Evolutionary conservation across 2,888 invertebrate species (phyloP), one percentile per base, ranked within the genome.

Genomic region (Rhagonycha lutea): DNA sequence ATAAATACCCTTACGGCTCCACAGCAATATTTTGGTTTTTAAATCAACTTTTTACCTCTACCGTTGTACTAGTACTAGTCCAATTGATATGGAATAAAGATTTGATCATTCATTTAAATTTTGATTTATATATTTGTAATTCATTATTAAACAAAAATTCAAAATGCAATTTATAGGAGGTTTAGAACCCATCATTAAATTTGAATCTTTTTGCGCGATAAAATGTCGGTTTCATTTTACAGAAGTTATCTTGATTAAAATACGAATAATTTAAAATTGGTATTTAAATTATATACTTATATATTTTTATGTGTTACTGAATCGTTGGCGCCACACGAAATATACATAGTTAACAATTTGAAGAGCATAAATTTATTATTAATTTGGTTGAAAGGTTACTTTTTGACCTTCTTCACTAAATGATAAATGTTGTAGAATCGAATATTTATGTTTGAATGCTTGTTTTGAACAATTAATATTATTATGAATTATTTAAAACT

Each of bases 401-500:
- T 32, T 65, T 63, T 63, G 75, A 69, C 75, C 75, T 75, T 75
- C 75, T 61, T 69, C 26, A 69, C 69, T 72, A 69, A 75, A 14
- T 74, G 62, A 74, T 70, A 62, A 61, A 74, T 68, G 71, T 32
- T 71, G 70, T 70, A 61, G 63, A 65, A 63, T 24, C 67, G 26
- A 63, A 32, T 70, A 63, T 62, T 14, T 23, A 32, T 70, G 23
- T 70, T 29, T 32, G 28, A 32, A 32, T 47, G 32, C 14, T 68
- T 68, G 18, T 68, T 68, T 47, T 47, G n/a, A 47, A 47, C 47
- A 47, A 47, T 47, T 47, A 47, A 47, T 47, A 84, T 84, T 84
- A 47, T 47, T 47, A n/a, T 47, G n/a, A 47, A 47, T 47, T 47
- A 47, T 47, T 47, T 47, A 47, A 47, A 47, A 47, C 47, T 7